Percentiles rank a stretch among this genome's conserved stretches.
Conservation (phyloP, 2,797 vertebrate genomes). For the Acanthiza pusilla region DNA sequence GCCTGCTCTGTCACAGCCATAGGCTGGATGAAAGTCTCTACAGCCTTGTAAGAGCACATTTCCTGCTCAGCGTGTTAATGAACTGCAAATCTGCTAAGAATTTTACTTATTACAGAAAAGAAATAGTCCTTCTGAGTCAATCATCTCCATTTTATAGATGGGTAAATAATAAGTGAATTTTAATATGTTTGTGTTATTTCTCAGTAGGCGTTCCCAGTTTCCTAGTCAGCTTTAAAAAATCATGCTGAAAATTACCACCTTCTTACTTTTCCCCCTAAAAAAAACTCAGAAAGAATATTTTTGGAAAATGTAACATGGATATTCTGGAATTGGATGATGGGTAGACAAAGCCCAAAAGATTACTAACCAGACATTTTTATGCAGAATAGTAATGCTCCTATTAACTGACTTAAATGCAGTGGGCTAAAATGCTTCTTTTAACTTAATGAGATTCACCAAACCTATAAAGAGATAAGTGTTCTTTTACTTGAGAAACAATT, state of each 20-base stretch:
- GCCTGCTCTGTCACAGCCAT: neutral
- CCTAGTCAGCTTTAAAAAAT: neutral
- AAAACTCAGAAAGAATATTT: neutral
- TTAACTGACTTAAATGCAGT: neutral
- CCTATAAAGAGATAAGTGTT: slow-evolving; percentile 25
- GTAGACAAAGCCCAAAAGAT: neutral
- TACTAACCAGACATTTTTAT: neutral
- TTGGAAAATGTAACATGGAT: neutral
- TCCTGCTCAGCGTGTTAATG: neutral
- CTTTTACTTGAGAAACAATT: slow-evolving; percentile 52
- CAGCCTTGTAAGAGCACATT: neutral
- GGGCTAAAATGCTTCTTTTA: slow-evolving; percentile 17
- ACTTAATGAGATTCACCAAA: slow-evolving; percentile 38
- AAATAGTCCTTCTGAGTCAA: neutral
- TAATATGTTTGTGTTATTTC: neutral
- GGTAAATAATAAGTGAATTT: neutral
- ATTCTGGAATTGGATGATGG: neutral
- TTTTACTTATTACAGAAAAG: neutral
- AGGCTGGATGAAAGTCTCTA: neutral
- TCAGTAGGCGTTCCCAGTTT: neutral
- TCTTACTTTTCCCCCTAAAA: neutral
- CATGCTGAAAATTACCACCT: neutral
- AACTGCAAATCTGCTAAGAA: neutral
- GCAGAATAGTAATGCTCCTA: neutral
- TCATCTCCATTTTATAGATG: neutral